Evolutionary conservation across 1,140 invertebrate species (phyloP), one percentile per base, ranked within the genome.

Genomic region (Scylla paramamosain): DNA sequence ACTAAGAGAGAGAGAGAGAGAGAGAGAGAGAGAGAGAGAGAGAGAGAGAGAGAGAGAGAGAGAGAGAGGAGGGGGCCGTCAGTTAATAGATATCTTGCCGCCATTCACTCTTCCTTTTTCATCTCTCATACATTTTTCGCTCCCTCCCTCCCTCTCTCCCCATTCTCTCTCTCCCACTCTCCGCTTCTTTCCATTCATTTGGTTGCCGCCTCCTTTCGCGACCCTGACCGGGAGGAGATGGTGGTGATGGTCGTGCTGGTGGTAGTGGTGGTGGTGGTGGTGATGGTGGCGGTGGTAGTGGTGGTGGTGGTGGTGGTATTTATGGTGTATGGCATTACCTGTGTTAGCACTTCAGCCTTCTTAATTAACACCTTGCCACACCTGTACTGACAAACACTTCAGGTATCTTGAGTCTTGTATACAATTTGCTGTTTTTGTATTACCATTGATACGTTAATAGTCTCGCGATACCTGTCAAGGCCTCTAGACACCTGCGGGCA

Each of bases 1-100:
- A n/a, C 77, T 0, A n/a, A 4, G 28, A 25, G 20, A n/a, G 1
- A 83, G 77, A 83, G 77, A 83, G 20, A n/a, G 28, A 25, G 77
- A n/a, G 28, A 83, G 77, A 29, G 77, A 83, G 77, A 83, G 77
- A 83, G 28, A 83, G 77, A 83, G 77, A 83, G 77, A 83, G 77
- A 83, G 77, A 83, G 77, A 83, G 77, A 83, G 77, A 83, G 77
- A 83, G 77, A 83, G 77, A 83, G 77, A 83, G 77, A 83, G 77
- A 83, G 77, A 83, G 77, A 83, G 77, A 83, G 77, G 39, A 39
- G 39, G 6, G 6, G 39, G 39, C n/a, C n/a, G n/a, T 39, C 39
- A 39, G 39, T 39, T 39, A 39, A 39, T 39, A 59, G 52, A 12
- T 20, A 59, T 59, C 52, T 59, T 59, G 20, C 52, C 52, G 1